Base-by-base conservation (phyloP, 2,888 invertebrate species). In the Thereva unica region DNA sequence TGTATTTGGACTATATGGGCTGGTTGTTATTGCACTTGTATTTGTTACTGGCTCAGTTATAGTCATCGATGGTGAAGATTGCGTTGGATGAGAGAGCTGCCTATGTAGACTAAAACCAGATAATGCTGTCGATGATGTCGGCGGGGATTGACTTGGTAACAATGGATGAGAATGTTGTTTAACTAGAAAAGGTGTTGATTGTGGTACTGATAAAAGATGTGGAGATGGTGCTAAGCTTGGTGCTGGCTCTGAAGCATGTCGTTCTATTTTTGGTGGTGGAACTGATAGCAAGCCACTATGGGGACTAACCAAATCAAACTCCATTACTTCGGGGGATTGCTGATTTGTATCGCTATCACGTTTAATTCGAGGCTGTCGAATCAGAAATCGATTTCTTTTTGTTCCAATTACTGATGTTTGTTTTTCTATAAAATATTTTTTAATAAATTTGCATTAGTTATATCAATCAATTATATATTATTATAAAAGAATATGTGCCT, bases 91-190 rank as follows among this genome's bases (percentile, higher is more conserved):
- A 64, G 84, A 84, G 71, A 82, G 82, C 74, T 84, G 84, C 41
- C 84, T 79, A 71, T 84, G 84, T 63, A 84, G 77, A 68, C 76
- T 75, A 55, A 77, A 74, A 67, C 74, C 68, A 9, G 71, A 53
- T 23, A 69, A 73, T 5, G 75, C 73, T 34, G 75, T 71, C 66
- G 74, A 55, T 37, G 76, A 72, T 38, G 75, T 68, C 7, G 75
- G 72, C 47, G 80, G 78, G 65, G 83, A 83, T 77, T 87, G 86
- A 73, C 84, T 86, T 35, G 87, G 85, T 71, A 87, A 74, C 57
- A 87, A 74, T 0, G 87, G 87, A 78, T 88, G 87, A 38, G 88
- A 88, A 76, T 87, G 87, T 75, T 88, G 88, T 75, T 88, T 88
- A 35, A 85, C 84, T 71, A 88, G 78, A 73, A 84, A 83, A 42